Evolutionary conservation across 2,888 invertebrate species (phyloP), one percentile per base, ranked within the genome.

Genomic region (Halictus ligatus): DNA sequence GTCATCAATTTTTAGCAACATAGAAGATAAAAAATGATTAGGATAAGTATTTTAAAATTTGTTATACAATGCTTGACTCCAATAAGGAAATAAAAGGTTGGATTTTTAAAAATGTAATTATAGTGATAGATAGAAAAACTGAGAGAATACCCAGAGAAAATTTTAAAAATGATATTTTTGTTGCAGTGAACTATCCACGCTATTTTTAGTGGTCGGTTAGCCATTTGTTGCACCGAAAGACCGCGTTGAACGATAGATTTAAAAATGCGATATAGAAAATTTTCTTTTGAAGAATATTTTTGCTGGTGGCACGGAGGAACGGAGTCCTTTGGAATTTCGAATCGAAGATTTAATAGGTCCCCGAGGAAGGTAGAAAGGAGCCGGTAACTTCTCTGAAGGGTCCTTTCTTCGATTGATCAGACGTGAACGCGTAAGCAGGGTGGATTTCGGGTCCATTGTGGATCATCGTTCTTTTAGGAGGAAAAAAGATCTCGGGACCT

Each of bases 361-460:
- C 81, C 58, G 73, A 78, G 60, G 50, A 67, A 48, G 60, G 72
- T 75, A 78, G 72, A 81, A 78, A 80, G 75, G 77, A 79, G 74
- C 80, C 72, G 83, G 72, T 80, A 87, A 87, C 86, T 87, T 87
- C 78, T 78, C 83, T 78, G 79, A 54, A 58, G 64, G 78, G 78
- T 80, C 73, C 81, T 85, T 89, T 88, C 85, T 87, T 90, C 73
- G 80, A 85, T 78, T 83, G 83, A 86, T 88, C 87, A 54, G 81
- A 78, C 79, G 76, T 83, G 84, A 88, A 74, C 86, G 81, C 86
- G 81, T 75, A 69, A 76, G 76, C 64, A 80, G 74, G 75, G 54
- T 58, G 50, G 78, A 83, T 84, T 79, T 82, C 80, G 75, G 75
- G 80, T 84, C 87, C 78, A 91, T 92, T 91, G 89, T 90, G 82